Evolutionary conservation across 2,797 vertebrate genomes (phyloP).

Genomic region (Passerculus sandwichensis): DNA sequence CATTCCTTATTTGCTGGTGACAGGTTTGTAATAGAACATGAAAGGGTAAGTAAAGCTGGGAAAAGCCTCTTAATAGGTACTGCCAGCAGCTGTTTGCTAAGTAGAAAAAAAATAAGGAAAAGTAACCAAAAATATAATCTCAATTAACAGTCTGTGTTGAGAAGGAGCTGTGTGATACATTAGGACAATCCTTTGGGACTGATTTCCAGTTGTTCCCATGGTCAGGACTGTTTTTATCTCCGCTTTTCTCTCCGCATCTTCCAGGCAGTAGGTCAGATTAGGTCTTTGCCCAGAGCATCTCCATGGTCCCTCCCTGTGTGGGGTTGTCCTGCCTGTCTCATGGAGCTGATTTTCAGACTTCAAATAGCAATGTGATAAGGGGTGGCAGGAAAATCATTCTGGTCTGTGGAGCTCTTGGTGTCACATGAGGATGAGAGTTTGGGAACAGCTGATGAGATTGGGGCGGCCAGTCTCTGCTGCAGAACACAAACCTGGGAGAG

Average conservation of each 20-base stretch:
- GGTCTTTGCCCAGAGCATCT: not conserved
- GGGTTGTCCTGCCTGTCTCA: not conserved
- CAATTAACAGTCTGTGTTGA: not conserved
- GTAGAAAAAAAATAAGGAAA: not conserved
- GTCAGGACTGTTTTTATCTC: not conserved
- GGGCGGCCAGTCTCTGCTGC: fast-evolving
- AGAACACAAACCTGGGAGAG: not conserved
- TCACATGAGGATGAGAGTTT: not conserved
- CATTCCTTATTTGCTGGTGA: not conserved
- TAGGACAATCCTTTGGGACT: not conserved
- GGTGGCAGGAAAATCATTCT: not conserved
- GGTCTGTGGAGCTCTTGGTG: fast-evolving
- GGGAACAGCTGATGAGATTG: not conserved
- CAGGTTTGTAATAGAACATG: not conserved
- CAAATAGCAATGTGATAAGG: not conserved
- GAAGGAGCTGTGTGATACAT: not conserved
- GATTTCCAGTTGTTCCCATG: not conserved
- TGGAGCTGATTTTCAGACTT: not conserved
- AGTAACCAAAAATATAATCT: not conserved
- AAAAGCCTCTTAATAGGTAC: not conserved
- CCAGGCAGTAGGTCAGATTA: not conserved
- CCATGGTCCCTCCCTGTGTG: not conserved
- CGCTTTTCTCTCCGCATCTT: not conserved
- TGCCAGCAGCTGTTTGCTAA: not conserved
- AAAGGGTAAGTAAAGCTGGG: not conserved